Evolutionary conservation across 2,888 invertebrate species (phyloP).

Genomic region (Copidosoma aretas): DNA sequence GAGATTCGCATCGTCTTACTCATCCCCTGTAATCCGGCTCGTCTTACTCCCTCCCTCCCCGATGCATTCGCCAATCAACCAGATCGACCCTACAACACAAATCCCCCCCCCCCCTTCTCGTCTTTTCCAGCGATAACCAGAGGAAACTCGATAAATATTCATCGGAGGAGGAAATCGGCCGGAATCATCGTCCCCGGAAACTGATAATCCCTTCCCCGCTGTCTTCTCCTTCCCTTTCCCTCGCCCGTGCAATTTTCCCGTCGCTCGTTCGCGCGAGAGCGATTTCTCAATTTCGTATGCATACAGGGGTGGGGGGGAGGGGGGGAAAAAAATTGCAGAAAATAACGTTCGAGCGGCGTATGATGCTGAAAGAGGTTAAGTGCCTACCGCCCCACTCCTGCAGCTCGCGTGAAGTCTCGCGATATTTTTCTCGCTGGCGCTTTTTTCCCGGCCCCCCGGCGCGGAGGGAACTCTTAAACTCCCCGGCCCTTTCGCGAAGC

Average conservation of each 20-base stretch:
- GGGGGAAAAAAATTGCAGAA: conserved; percentile 17
- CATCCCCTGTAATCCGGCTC: neutral
- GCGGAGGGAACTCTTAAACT: conserved; percentile 4
- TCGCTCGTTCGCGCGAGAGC: neutral
- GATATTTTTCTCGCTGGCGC: conserved; percentile 7
- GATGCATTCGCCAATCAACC: neutral
- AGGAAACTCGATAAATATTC: conserved; percentile 25
- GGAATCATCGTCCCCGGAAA: conserved; percentile 13
- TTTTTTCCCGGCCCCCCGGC: conserved; percentile 4
- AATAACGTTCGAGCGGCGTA: conserved; percentile 21
- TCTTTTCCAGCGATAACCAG: too few species aligned
- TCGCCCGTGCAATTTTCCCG: neutral
- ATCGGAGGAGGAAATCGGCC: conserved; percentile 17
- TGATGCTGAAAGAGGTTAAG: conserved; percentile 34
- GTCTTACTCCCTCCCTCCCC: neutral
- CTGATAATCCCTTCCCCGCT: conserved; percentile 20
- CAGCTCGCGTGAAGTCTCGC: conserved; percentile 19
- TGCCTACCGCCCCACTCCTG: neutral
- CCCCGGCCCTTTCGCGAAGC: neutral
- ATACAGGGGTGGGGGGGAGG: neutral
- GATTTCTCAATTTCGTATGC: conserved; percentile 23
- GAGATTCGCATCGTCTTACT: neutral
- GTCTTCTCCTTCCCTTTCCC: neutral
- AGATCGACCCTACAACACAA: neutral
- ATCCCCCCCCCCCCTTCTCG: too few species aligned